phyloP scores from a whole-genome alignment of 2,113 vertebrate genomes.

The Clinocottus analis region DNA sequence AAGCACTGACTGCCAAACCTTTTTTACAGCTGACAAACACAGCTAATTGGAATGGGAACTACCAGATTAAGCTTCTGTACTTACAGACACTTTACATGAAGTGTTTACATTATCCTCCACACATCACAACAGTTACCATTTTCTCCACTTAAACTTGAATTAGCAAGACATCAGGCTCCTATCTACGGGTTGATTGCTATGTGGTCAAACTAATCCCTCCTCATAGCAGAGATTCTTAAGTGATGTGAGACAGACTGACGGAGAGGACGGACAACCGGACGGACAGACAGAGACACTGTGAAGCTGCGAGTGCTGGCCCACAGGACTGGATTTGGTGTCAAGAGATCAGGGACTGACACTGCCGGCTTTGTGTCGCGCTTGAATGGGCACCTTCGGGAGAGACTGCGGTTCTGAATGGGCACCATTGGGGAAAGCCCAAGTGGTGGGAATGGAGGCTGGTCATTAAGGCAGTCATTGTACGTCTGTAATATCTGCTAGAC shows the following conservation, averaged over 20 bases:
- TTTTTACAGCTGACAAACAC: background rate
- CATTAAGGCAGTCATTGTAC: slow-evolving; percentile 84
- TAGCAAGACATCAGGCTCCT: slow-evolving; percentile 1
- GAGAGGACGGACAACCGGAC: slow-evolving; percentile 49
- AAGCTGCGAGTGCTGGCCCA: slow-evolving; percentile 69
- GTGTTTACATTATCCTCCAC: background rate
- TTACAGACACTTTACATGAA: background rate
- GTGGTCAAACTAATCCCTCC: slow-evolving; percentile 42
- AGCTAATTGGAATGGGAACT: slow-evolving; percentile 7
- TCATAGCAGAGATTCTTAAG: slow-evolving; percentile 15
- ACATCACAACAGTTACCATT: background rate
- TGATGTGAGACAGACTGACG: slow-evolving; percentile 38
- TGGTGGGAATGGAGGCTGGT: slow-evolving; percentile 80
- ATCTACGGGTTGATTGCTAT: slow-evolving; percentile 23
- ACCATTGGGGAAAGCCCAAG: slow-evolving; percentile 80
- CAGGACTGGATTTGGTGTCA: slow-evolving; percentile 67
- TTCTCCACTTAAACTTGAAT: slow-evolving; percentile 1
- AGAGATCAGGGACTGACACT: slow-evolving; percentile 78
- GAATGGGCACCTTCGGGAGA: slow-evolving; percentile 80
- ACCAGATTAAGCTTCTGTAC: slow-evolving; percentile 12
- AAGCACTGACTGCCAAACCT: background rate
- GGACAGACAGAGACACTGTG: slow-evolving; percentile 58
- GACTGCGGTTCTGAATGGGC: slow-evolving; percentile 76
- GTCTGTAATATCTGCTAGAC: slow-evolving; percentile 80
- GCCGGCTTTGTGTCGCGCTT: slow-evolving; percentile 74